Evolutionary conservation across 23 tunicate genomes (phyloP), one percentile per base, ranked within the genome.

Genomic region (Oikopleura dioica): DNA sequence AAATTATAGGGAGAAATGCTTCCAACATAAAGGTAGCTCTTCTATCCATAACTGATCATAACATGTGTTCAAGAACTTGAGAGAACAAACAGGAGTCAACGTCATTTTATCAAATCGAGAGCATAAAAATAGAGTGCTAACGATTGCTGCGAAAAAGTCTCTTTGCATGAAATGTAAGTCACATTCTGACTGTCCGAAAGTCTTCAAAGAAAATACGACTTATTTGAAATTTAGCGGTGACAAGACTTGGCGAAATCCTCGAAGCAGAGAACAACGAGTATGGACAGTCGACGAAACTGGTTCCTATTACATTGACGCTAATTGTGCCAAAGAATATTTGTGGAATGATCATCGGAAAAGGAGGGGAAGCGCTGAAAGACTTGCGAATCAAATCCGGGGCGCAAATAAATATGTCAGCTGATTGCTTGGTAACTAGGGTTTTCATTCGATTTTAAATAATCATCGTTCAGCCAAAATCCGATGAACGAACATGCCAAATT

Each of bases 401-500:
- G 33, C 72, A 63, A 28, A 63, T 63, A 21, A 31, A 2, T 2
- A 63, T 63, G 72, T 12, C 30, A 2, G 29, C 72, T 28, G 72
- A 63, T 63, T 63, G 72, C 72, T 28, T 63, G 32, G n/a, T n/a
- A n/a, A n/a, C n/a, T n/a, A n/a, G n/a, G n/a, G n/a, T n/a, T n/a
- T n/a, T n/a, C n/a, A n/a, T n/a, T n/a, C n/a, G n/a, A n/a, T n/a
- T n/a, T n/a, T n/a, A n/a, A n/a, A n/a, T n/a, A n/a, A n/a, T n/a
- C n/a, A n/a, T n/a, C n/a, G n/a, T n/a, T n/a, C n/a, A n/a, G n/a
- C 32, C 72, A 63, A 63, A 63, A 28, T 63, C 72, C 2, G 72
- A 63, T 28, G 72, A 63, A 28, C 16, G 72, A 63, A 63, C 32
- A 2, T 63, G 72, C 26, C 29, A 31, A 31, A 2, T 63, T 2